These are phyloP conservation scores for Gallinago media DNA, from an alignment of 2,113 vertebrate genomes.

Conservation along the genomic window DNA sequence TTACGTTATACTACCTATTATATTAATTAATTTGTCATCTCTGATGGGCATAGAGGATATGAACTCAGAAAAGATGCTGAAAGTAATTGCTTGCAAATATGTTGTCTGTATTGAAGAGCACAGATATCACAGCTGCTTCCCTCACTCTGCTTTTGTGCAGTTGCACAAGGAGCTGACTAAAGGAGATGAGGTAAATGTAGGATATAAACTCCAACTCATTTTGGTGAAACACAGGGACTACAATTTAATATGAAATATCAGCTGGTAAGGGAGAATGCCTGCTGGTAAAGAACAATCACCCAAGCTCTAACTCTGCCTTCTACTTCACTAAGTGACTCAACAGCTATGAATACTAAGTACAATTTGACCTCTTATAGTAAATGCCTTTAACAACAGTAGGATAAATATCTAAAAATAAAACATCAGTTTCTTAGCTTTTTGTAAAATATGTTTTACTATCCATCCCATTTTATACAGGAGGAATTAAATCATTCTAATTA, in stretches of 20 bases:
- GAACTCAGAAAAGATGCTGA: slow-evolving; percentile 54
- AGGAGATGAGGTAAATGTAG: slow-evolving; percentile 65
- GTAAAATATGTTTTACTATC: background rate
- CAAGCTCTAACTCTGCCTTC: background rate
- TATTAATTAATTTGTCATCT: slow-evolving; percentile 60
- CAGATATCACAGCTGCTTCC: slow-evolving; percentile 74
- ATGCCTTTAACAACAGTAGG: background rate
- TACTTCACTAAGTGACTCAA: slow-evolving; percentile 19
- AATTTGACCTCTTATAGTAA: background rate
- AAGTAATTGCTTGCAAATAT: slow-evolving; percentile 67
- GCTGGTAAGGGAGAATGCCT: slow-evolving; percentile 52
- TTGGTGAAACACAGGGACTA: slow-evolving; percentile 44
- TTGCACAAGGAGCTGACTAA: slow-evolving; percentile 60
- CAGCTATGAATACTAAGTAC: background rate
- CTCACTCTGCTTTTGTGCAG: slow-evolving; percentile 59
- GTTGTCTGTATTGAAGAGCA: slow-evolving; percentile 50
- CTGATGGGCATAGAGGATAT: slow-evolving; percentile 25
- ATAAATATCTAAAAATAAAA: background rate
- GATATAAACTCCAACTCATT: slow-evolving; percentile 36
- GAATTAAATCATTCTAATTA: background rate
- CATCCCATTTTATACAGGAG: background rate
- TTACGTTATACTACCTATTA: background rate
- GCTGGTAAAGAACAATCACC: slow-evolving; percentile 38
- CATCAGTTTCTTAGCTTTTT: background rate
- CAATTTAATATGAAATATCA: slow-evolving; percentile 66